Base-by-base conservation (phyloP, 2,113 vertebrate species). In the Planiliza haematocheilus region DNA sequence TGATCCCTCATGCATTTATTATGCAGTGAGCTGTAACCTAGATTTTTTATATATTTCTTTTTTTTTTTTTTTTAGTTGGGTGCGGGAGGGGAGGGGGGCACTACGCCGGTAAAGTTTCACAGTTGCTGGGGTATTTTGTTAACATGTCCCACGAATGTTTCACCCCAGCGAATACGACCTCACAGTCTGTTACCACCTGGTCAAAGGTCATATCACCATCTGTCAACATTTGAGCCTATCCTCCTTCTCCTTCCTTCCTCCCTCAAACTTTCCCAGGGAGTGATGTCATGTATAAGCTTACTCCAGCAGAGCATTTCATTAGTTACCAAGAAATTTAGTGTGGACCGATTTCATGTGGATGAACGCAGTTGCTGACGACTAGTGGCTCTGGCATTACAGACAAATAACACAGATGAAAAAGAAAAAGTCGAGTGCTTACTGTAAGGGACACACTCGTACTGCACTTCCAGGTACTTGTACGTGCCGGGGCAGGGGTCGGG, bases 401-500 rank as follows among this genome's bases (percentile, higher is more conserved):
- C 12, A 17, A 0, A n/a, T 14, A 43, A 12, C 24, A 48, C 4
- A 14, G 48, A 1, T 18, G 49, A 45, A 34, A 1, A 41, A 46
- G 42, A 46, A 62, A 18, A 14, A 34, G 3, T 42, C 1, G 17
- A 2, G 4, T 62, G 89, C 91, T 90, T 86, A 92, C 91, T 92
- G 74, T 91, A 94, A 46, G 94, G 94, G 92, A 94, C 94, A 43
- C 94, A 94, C 76, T 94, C 94, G 24, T 94, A 94, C 59, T 94
- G 94, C 79, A 94, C 97, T 93, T 99, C 97, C 79, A 99, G 93
- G 92, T 99, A 99, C 83, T 99, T 99, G 90, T 99, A 99, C 0
- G 97, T 99, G 70, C 97, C 97, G 0, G 97, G 97, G 76, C 97
- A 99, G 0, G 97, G 97, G 69, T 99, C 97, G 57, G 97, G 97